These are phyloP conservation scores for Caerostris darwini DNA, from an alignment of 1,140 invertebrate genomes.

Conservation along the genomic window DNA sequence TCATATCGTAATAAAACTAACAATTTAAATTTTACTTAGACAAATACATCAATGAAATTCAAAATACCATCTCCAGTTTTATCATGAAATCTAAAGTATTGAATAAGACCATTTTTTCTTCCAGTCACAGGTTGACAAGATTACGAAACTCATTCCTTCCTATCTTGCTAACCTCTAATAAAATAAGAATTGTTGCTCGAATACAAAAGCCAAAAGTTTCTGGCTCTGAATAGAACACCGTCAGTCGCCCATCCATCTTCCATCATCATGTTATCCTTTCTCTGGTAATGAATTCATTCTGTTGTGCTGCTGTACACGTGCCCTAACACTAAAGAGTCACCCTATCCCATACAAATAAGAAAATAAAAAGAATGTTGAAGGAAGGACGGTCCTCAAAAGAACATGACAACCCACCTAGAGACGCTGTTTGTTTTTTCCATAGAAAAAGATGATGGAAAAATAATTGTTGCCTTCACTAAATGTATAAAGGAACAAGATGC, in stretches of 20 bases:
- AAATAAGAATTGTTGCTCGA: constrained; percentile 51
- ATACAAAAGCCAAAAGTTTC: constrained; percentile 41
- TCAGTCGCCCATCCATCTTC: constrained; percentile 32
- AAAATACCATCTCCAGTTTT: too few relatives aligned
- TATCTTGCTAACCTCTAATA: constrained; percentile 26
- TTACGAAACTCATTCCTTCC: not conserved
- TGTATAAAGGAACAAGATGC: not conserved
- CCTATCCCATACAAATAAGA: not conserved
- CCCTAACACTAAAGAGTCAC: not conserved
- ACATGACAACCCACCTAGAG: constrained; percentile 51
- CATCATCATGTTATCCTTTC: constrained; percentile 18
- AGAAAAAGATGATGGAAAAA: constrained; percentile 34
- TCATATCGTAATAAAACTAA: too few relatives aligned
- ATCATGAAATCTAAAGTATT: too few relatives aligned
- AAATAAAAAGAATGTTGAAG: not conserved
- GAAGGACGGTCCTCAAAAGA: constrained; percentile 7
- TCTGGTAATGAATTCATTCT: constrained; percentile 57
- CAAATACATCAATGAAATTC: too few relatives aligned
- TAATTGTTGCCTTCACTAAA: not conserved
- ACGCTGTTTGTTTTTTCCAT: constrained; percentile 26
- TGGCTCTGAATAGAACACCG: not conserved
- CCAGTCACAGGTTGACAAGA: not conserved
- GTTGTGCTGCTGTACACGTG: not conserved
- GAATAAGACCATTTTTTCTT: not conserved
- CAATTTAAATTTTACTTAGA: too few relatives aligned